A percentile compares a stretch with the other conserved stretches of the same genome.
Evolutionary conservation across 2,113 vertebrate genomes (phyloP).

Genomic region (Notarius lentiginosus): DNA sequence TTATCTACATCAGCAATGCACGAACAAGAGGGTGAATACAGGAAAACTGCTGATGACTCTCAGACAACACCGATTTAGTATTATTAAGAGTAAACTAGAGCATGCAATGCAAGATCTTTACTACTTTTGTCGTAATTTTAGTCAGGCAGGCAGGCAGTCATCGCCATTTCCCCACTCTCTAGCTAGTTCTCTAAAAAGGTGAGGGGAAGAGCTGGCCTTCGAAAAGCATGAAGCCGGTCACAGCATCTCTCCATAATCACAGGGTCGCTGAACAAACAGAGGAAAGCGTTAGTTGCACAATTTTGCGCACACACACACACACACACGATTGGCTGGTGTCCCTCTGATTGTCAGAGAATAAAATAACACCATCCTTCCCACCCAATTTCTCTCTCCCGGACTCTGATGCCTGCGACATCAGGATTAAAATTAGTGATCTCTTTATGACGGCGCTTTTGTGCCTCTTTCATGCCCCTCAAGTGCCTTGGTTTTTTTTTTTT

Average conservation of each 20-base stretch:
- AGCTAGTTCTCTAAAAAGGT: background rate
- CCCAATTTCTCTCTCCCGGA: background rate
- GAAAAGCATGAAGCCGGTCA: background rate
- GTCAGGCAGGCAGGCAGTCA: background rate
- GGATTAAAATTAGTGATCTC: background rate
- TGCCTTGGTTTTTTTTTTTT: background rate
- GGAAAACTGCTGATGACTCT: constrained; percentile 65
- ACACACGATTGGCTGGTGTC: background rate
- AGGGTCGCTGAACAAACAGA: background rate
- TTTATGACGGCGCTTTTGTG: background rate
- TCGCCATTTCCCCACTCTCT: background rate
- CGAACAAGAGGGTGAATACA: constrained; percentile 60
- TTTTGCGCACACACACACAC: background rate
- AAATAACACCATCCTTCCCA: background rate
- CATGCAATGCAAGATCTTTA: background rate
- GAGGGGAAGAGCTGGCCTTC: background rate
- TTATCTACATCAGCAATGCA: constrained; percentile 55
- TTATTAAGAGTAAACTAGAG: background rate
- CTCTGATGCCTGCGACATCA: background rate
- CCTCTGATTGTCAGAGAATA: background rate
- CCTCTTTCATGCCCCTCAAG: background rate
- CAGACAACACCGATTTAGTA: constrained; percentile 48
- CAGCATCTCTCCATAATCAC: background rate
- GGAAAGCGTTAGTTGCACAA: background rate
- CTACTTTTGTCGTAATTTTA: background rate